phyloP scores from a whole-genome alignment of 2,888 invertebrate species.

The Mechanitis messenoides region DNA sequence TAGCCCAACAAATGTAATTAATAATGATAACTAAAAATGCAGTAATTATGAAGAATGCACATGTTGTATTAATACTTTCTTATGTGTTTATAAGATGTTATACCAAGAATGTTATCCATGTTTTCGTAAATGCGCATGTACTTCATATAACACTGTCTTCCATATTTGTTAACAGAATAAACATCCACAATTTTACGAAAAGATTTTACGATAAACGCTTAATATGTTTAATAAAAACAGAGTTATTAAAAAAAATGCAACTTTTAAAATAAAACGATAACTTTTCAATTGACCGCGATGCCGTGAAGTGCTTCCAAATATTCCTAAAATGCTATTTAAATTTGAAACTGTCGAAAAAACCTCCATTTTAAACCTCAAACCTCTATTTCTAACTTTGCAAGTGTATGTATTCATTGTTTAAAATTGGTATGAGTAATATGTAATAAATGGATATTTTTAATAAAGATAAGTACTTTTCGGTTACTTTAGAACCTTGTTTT shows the following conservation, averaged over 20 bases:
- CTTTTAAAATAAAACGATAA: constrained; percentile 11
- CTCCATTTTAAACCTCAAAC: not conserved
- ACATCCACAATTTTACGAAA: constrained; percentile 9
- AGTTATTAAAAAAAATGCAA: constrained; percentile 2
- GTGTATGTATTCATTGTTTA: no score
- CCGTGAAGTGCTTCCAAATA: constrained; percentile 12
- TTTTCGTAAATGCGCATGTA: constrained; percentile 15
- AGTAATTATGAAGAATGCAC: constrained; percentile 8
- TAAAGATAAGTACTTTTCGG: no score
- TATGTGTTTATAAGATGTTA: constrained; percentile 7
- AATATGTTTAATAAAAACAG: constrained; percentile 7
- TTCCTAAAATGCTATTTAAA: constrained; percentile 13
- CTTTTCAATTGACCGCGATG: constrained; percentile 7
- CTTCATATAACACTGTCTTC: constrained; percentile 7
- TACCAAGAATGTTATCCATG: constrained; percentile 15
- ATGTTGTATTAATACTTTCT: constrained; percentile 9
- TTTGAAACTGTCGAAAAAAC: constrained; percentile 12
- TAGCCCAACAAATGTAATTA: constrained; percentile 19
- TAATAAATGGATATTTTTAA: no score
- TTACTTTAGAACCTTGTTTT: no score
- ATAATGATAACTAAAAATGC: not conserved
- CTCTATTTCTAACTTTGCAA: not conserved
- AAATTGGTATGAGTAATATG: no score
- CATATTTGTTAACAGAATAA: constrained; percentile 11
- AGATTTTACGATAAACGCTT: constrained; percentile 9